Evolutionary conservation across 1,140 invertebrate genomes (phyloP).

Genomic region (Dinothrombium tinctorium): DNA sequence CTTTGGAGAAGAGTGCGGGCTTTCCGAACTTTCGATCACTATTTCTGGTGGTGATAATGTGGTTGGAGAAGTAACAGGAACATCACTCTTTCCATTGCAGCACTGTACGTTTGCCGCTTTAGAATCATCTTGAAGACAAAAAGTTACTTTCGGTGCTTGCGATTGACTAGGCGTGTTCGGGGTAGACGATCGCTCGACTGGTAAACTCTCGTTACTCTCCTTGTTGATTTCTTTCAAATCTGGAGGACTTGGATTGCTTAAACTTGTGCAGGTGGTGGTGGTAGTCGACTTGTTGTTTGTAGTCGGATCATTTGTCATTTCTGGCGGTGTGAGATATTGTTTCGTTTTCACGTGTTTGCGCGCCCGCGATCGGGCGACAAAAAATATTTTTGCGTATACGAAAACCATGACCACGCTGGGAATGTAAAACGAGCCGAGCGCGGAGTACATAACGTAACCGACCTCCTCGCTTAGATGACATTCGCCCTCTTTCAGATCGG

Average conservation of each 20-base stretch:
- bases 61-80: not conserved
- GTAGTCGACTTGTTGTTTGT: constrained; percentile 17
- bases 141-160: constrained; percentile 5
- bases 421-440: constrained; percentile 78
- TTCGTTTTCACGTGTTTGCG: constrained; percentile 31
- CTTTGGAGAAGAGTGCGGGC: not conserved
- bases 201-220: not conserved
- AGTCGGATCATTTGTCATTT: constrained; percentile 12
- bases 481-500: constrained; percentile 12
- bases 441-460: constrained; percentile 62
- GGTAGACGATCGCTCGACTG: not conserved
- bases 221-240: constrained; percentile 4
- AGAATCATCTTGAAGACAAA: constrained; percentile 1
- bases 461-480: constrained; percentile 53
- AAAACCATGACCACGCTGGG: constrained; percentile 97
- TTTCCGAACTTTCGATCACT: constrained; percentile 6
- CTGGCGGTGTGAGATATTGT: not conserved
- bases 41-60: constrained; percentile 10
- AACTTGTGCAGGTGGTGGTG: constrained; percentile 17
- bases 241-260: constrained; percentile 18
- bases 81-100: not conserved
- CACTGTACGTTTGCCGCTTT: not conserved
- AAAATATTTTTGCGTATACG: constrained; percentile 96
- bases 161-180: not conserved
- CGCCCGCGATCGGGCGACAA: constrained; percentile 71